Conservation (phyloP, 2,888 invertebrate genomes). For the Seira ritae region DNA sequence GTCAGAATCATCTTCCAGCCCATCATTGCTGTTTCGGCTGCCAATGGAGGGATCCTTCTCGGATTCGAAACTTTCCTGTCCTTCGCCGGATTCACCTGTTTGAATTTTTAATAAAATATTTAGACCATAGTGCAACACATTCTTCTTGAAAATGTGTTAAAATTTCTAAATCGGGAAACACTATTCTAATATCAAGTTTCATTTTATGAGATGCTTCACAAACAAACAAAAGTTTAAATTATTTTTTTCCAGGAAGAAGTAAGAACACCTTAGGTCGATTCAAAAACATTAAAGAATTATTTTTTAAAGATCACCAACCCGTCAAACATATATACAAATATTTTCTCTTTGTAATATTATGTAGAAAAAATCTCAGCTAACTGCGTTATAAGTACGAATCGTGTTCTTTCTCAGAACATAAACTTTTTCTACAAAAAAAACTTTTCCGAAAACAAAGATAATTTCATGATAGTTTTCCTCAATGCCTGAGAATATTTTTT, state of each 20-base stretch:
- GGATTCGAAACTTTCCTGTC: constrained; percentile 70
- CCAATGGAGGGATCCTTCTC: constrained; percentile 71
- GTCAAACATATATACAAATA: background rate
- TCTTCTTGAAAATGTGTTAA: too few species aligned
- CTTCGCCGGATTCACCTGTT: constrained; percentile 66
- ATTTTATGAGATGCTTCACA: too few species aligned
- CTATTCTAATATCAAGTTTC: too few species aligned
- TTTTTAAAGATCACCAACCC: too few species aligned
- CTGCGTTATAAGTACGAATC: too few species aligned
- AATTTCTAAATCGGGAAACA: too few species aligned
- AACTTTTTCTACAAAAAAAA: background rate
- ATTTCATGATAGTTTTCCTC: constrained; percentile 73
- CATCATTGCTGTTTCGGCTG: constrained; percentile 71
- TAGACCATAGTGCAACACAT: too few species aligned
- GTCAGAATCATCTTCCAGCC: constrained; percentile 71
- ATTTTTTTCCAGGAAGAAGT: too few species aligned
- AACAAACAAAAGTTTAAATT: background rate
- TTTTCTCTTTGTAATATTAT: background rate
- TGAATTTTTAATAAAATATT: too few species aligned
- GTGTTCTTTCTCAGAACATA: background rate
- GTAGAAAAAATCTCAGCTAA: background rate
- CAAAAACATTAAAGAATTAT: too few species aligned
- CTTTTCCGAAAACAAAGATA: constrained; percentile 8
- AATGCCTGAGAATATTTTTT: too few species aligned
- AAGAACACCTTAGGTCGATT: too few species aligned